Evolutionary conservation across 2,113 vertebrate species (phyloP).

Genomic region (Muscicapa adusta): DNA sequence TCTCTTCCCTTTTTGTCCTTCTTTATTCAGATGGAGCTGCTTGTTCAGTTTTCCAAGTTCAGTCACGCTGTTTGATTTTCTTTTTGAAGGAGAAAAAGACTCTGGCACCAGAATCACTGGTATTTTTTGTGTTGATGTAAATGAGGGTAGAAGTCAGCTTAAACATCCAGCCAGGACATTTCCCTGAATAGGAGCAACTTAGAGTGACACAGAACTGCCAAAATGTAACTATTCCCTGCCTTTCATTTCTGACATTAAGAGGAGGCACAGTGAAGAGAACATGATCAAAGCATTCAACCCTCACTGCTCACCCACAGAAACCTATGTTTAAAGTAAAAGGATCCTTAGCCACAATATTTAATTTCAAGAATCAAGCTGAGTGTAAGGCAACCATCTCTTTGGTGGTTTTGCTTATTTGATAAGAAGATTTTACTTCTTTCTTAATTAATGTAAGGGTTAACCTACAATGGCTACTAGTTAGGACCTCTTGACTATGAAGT

Average conservation of each 20-base stretch:
- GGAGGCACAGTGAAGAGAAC: not conserved
- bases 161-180: not conserved
- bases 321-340: not conserved
- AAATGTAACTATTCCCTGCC: not conserved
- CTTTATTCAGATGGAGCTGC: not conserved
- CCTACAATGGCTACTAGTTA: not conserved
- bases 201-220: not conserved
- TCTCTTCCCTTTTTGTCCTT: not conserved
- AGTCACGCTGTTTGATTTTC: constrained; percentile 3
- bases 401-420: not conserved
- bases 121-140: constrained; percentile 3
- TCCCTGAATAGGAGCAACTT: not conserved
- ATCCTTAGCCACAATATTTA: not conserved
- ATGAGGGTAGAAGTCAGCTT: not conserved
- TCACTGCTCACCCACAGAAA: not conserved
- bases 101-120: not conserved
- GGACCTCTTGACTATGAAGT: not conserved
- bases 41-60: not conserved
- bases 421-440: not conserved
- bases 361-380: not conserved
- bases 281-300: not conserved
- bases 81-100: not conserved
- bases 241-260: not conserved
- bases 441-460: not conserved
- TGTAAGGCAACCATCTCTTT: not conserved